Conservation (phyloP, 1,140 invertebrate species). For the Oryctes rhinoceros region DNA sequence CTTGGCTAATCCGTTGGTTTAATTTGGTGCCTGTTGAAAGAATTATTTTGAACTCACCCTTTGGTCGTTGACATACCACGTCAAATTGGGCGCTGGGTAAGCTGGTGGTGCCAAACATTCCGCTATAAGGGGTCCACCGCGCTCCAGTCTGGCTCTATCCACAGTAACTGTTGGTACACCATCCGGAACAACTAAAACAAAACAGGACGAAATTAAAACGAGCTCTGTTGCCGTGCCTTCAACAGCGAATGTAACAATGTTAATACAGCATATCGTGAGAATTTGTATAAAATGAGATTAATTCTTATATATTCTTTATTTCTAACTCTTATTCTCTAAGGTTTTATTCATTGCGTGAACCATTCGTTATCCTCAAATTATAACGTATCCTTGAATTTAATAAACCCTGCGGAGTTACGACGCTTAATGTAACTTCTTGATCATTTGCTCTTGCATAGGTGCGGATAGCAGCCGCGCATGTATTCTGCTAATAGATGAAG, state of each 20-base stretch:
- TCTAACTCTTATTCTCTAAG: no score
- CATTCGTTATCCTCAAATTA: neutral
- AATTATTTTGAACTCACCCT: constrained; percentile 64
- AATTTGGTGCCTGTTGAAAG: neutral
- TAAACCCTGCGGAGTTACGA: neutral
- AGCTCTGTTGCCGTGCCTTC: no score
- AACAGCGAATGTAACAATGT: no score
- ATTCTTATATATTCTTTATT: no score
- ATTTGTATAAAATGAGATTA: no score
- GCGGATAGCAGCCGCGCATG: neutral
- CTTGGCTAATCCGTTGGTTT: no score
- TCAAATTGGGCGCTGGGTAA: constrained; percentile 74
- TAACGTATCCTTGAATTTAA: neutral
- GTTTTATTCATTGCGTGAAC: no score
- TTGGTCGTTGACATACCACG: constrained; percentile 74
- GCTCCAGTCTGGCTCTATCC: constrained; percentile 62
- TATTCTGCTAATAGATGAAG: constrained; percentile 7
- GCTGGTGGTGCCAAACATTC: constrained; percentile 65
- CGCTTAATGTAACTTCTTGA: neutral
- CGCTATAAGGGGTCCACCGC: constrained; percentile 58
- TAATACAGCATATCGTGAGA: no score
- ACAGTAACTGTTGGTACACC: constrained; percentile 65
- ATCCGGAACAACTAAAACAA: constrained; percentile 64
- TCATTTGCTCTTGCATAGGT: no score
- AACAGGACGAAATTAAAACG: neutral